Conservation (phyloP, 2,888 invertebrate species). For the Odontocerum albicorne region DNA sequence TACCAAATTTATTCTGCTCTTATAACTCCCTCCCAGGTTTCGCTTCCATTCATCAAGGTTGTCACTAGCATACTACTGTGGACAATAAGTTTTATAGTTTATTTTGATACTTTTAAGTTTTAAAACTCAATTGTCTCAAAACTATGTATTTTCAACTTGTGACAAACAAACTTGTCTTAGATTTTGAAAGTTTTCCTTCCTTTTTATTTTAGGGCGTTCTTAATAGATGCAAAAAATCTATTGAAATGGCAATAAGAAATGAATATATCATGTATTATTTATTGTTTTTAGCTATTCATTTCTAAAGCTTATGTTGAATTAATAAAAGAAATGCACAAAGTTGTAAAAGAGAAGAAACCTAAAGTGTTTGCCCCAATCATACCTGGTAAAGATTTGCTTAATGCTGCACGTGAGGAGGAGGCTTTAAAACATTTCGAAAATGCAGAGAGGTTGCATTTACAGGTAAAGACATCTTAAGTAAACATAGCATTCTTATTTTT, state of each 20-base stretch:
- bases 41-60: too few species aligned
- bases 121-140: too few species aligned
- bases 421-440: conserved; percentile 3
- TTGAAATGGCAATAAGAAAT: too few species aligned
- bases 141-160: not conserved
- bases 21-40: too few species aligned
- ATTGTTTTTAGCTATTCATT: conserved; percentile 10
- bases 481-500: too few species aligned
- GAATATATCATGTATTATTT: too few species aligned
- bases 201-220: not conserved
- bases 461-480: too few species aligned
- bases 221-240: too few species aligned
- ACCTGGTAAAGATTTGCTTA: conserved; percentile 3
- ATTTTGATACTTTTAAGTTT: too few species aligned
- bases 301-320: conserved; percentile 15
- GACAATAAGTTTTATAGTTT: too few species aligned
- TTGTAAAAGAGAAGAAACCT: not conserved
- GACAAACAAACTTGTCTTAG: not conserved
- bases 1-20: too few species aligned
- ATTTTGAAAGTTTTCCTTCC: not conserved
- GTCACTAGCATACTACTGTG: too few species aligned
- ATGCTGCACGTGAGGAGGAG: conserved; percentile 20
- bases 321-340: conserved; percentile 8
- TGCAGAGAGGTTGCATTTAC: conserved; percentile 16
- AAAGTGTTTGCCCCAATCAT: not conserved